phyloP scores from a whole-genome alignment of 2,888 invertebrate species.

The Ommatoiulus sabulosus region DNA sequence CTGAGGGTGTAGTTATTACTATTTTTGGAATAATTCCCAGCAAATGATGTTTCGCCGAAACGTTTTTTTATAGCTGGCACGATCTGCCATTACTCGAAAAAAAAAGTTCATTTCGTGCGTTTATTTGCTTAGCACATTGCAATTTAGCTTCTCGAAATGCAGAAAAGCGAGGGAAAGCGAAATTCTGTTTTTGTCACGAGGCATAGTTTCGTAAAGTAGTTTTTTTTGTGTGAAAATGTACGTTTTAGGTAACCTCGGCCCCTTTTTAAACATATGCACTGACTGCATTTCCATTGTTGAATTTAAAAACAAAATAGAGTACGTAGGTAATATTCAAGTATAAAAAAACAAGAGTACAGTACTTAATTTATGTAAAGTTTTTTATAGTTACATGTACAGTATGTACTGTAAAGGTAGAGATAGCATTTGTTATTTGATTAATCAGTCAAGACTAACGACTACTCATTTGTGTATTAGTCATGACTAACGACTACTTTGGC shows the following conservation, averaged over 20 bases:
- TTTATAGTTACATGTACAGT: too few species aligned
- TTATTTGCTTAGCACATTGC: background rate
- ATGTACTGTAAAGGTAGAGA: too few species aligned
- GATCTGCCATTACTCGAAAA: background rate
- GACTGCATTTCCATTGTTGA: background rate
- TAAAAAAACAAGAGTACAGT: background rate
- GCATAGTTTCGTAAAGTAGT: background rate
- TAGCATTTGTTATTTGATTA: too few species aligned
- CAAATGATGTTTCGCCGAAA: constrained; percentile 7
- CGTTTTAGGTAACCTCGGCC: background rate
- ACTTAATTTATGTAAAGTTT: too few species aligned
- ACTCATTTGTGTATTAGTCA: too few species aligned
- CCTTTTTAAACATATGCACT: background rate
- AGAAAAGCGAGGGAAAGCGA: background rate
- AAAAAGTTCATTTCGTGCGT: constrained; percentile 10
- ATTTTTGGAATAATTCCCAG: constrained; percentile 10
- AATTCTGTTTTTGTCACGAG: background rate
- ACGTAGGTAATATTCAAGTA: background rate
- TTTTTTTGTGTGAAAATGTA: background rate
- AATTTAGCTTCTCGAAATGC: background rate
- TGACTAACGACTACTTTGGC: too few species aligned
- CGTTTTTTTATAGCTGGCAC: background rate
- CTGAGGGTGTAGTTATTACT: constrained; percentile 16
- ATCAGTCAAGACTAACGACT: too few species aligned
- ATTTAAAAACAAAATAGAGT: background rate